Conservation (phyloP, 1,140 invertebrate genomes). For the Hylyphantes graminicola region DNA sequence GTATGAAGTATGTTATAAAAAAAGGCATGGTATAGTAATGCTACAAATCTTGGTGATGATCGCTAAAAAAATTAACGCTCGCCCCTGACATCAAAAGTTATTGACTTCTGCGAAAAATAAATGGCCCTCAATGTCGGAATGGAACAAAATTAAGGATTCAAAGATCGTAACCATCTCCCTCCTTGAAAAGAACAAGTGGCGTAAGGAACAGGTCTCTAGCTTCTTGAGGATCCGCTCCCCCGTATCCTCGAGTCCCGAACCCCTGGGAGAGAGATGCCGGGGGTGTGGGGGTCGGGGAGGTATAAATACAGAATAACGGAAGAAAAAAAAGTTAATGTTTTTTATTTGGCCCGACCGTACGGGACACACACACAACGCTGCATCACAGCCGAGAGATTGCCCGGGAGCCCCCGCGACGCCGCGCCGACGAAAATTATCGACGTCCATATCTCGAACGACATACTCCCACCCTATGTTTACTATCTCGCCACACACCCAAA, state of each 20-base stretch:
- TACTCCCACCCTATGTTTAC: constrained; percentile 1
- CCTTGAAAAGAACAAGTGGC: no score
- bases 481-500: constrained; percentile 9
- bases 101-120: no score
- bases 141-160: no score
- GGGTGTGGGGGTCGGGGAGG: constrained; percentile 33
- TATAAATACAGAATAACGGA: constrained; percentile 53
- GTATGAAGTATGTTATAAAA: no score
- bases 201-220: no score
- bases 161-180: no score
- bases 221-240: not conserved
- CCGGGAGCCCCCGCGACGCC: constrained; percentile 14
- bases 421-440: not conserved
- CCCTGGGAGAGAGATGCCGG: constrained; percentile 37
- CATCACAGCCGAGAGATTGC: not conserved
- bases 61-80: no score
- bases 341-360: constrained; percentile 46
- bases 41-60: no score
- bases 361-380: not conserved
- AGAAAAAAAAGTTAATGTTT: constrained; percentile 51
- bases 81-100: no score
- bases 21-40: no score
- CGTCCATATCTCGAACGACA: not conserved
- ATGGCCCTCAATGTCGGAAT: no score
- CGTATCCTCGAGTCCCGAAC: constrained; percentile 58